Evolutionary conservation across 2,797 vertebrate species (phyloP), one percentile per base, ranked within the genome.

Genomic region (Vipera latastei): DNA sequence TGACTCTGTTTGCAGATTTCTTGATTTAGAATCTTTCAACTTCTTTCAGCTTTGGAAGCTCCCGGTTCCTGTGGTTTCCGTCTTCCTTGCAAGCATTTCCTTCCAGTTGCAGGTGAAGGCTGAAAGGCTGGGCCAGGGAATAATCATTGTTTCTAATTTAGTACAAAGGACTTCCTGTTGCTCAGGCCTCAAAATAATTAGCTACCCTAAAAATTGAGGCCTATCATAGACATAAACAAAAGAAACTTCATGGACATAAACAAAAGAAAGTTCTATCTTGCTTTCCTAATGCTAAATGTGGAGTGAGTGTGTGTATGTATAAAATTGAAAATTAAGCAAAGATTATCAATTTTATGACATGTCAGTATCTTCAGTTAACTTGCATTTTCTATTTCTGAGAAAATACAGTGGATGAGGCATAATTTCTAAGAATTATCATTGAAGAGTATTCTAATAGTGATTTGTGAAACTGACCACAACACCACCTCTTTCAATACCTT

Each of bases 81-180:
- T 95, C 94, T 95, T 95, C 69, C 85, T 94, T 93, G 18, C 60
- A 95, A 92, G 59, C 1, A 16, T 92, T 97, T 97, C 96, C 96
- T 96, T 95, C 63, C 0, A 0, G 25, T 0, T 73, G 91, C 96
- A 96, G 96, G 96, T 95, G 96, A 96, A 92, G 96, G 91, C 94
- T 8, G 90, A 90, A 93, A 83, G 88, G 65, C 2, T 55, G 63
- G 96, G 96, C 94, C 93, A 89, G 94, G 94, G 96, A 96, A 95
- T 65, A 0, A 56, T 91, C 94, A 97, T 96, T 97, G 96, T 97
- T 95, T 97, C 95, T 94, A 86, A 92, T 95, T 96, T 96, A 97
- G 97, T 96, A 97, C 97, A 97, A 97, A 93, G 92, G 38, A 93
- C 96, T 97, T 98, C 98, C 98, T 98, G 96, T 95, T 1, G 94